phyloP scores from a whole-genome alignment of 2,113 vertebrate species.

The Brachypteracias leptosomus region DNA sequence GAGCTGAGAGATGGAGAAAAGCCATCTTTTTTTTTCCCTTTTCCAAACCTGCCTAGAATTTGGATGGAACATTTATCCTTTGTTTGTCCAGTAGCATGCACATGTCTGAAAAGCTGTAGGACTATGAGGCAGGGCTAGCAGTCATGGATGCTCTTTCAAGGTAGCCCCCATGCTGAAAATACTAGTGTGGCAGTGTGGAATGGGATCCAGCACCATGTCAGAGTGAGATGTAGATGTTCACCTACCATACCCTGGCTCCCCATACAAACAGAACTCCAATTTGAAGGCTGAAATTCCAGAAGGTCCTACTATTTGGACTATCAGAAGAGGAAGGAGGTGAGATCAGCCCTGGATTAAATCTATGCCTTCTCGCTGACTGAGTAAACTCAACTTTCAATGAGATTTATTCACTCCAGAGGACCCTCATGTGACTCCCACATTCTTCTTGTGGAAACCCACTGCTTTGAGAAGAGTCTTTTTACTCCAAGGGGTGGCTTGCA shows the following conservation, averaged over 20 bases:
- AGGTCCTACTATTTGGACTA: background rate
- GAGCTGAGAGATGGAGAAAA: background rate
- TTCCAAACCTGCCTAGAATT: background rate
- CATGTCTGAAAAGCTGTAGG: background rate
- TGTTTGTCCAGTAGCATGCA: background rate
- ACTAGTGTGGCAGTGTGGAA: background rate
- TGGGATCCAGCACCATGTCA: background rate
- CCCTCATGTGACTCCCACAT: background rate
- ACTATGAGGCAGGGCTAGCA: background rate
- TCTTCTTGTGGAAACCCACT: background rate
- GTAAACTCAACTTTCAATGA: background rate
- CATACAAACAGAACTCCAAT: background rate
- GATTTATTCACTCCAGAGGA: background rate
- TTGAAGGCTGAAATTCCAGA: background rate
- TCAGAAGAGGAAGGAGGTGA: background rate
- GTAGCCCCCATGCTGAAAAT: background rate
- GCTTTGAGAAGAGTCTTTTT: background rate
- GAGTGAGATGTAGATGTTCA: background rate
- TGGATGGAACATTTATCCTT: background rate
- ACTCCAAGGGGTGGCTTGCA: background rate
- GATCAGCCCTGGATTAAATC: background rate
- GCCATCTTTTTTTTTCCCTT: background rate
- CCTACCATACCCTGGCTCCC: background rate
- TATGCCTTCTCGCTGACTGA: fast-evolving
- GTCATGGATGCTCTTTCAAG: background rate